These are phyloP conservation scores for Galbula dea DNA, from an alignment of 2,113 vertebrate species.

Conservation along the genomic window DNA sequence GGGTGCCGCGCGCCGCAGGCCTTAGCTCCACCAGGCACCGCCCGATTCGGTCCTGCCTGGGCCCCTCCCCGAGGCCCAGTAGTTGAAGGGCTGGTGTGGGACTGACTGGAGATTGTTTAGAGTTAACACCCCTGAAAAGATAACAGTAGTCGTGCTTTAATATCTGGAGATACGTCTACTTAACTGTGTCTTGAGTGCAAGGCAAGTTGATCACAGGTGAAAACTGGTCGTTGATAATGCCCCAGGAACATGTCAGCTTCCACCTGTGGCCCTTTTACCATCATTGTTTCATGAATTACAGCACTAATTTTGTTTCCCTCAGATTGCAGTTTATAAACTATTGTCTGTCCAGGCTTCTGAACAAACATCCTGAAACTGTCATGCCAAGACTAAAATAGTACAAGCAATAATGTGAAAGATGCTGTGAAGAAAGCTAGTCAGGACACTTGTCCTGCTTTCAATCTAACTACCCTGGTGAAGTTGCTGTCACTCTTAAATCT, in stretches of 20 bases:
- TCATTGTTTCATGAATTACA: rapidly evolving
- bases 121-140: rapidly evolving
- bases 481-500: neutral
- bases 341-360: neutral
- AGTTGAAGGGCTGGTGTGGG: rapidly evolving
- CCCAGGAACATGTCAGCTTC: neutral
- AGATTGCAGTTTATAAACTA: neutral
- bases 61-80: neutral
- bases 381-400: neutral
- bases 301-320: neutral
- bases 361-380: neutral
- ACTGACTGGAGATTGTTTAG: rapidly evolving
- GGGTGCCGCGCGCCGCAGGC: neutral
- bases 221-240: rapidly evolving
- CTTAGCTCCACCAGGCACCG: neutral
- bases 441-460: neutral
- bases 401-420: neutral
- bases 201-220: neutral
- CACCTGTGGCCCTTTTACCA: neutral
- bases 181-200: neutral
- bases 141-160: rapidly evolving
- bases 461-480: neutral
- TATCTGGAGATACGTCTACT: rapidly evolving
- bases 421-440: neutral
- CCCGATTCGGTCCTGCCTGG: too few relatives aligned